Conservation (phyloP, 2,888 invertebrate species). For the Amphipoea lucens region DNA sequence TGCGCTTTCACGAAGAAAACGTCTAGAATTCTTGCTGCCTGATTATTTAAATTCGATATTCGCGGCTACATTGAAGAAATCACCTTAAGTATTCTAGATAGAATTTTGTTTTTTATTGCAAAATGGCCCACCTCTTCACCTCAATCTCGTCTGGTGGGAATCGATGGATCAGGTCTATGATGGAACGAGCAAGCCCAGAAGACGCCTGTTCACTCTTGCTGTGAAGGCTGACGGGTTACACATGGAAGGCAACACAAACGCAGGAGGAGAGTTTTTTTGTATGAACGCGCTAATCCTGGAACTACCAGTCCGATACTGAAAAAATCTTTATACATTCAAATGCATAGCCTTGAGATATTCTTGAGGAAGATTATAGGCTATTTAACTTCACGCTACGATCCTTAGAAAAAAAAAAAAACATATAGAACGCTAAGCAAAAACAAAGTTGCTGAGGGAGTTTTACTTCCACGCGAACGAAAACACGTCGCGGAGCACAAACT, state of each 20-base stretch:
- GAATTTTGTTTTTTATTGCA: background rate
- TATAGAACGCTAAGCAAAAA: background rate
- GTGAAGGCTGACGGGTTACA: background rate
- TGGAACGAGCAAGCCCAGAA: too few relatives aligned
- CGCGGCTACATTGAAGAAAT: background rate
- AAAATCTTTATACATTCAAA: background rate
- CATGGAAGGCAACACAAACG: background rate
- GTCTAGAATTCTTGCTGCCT: background rate
- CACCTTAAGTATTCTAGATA: background rate
- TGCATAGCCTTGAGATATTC: background rate
- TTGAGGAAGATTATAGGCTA: background rate
- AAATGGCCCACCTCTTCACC: background rate
- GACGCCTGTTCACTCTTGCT: background rate
- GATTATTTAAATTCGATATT: background rate
- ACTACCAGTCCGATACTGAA: background rate
- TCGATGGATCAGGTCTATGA: background rate
- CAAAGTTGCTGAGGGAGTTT: background rate
- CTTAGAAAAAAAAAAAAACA: background rate
- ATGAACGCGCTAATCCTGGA: background rate
- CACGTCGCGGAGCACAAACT: background rate
- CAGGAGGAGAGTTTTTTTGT: background rate
- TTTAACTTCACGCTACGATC: background rate
- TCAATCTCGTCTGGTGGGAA: background rate
- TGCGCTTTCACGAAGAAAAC: background rate
- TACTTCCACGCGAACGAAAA: background rate